Evolutionary conservation across 2,888 invertebrate species (phyloP), one percentile per base, ranked within the genome.

Genomic region (Eudemis profundana): DNA sequence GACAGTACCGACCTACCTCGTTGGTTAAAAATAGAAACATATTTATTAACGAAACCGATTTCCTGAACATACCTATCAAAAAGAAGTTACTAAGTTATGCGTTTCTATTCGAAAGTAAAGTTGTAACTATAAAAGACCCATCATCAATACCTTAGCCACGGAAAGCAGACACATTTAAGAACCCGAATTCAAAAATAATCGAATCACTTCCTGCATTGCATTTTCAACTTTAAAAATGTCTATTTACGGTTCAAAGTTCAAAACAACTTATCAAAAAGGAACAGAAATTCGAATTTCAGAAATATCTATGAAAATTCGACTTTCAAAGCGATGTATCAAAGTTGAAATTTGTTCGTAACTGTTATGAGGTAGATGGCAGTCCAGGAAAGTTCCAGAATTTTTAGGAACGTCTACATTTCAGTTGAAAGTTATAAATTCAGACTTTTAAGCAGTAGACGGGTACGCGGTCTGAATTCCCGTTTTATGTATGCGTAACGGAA

Each of bases 141-240:
- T 51, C 61, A 44, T 42, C 60, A 27, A 50, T 23, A 27, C 54
- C 51, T 33, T 44, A 51, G 33, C 27, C 14, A 17, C 27, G 49
- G 29, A 42, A 61, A 51, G 42, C 42, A 23, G 53, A 61, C 61
- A 61, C 61, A 53, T 46, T 61, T 46, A 53, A 53, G 46, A 53
- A 61, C 61, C 51, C 61, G 53, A 61, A 61, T 61, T 53, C 51
- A 46, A 61, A 61, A 61, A 61, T 44, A 61, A 53, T 61, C 46
- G 21, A 17, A 61, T 14, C 33, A 33, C 3, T 36, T n/a, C 3
- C 33, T 10, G n/a, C 44, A 14, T 53, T 44, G 0, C 53, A 36
- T 46, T 61, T 33, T n/a, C n/a, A 4, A 61, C 51, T 36, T 46
- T 53, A 53, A 50, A 10, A 5, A 33, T 19, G 27, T 17, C 21